These are phyloP conservation scores for Porites divaricata DNA, from an alignment of 92 coral and sea anemone species.

Conservation along the genomic window DNA sequence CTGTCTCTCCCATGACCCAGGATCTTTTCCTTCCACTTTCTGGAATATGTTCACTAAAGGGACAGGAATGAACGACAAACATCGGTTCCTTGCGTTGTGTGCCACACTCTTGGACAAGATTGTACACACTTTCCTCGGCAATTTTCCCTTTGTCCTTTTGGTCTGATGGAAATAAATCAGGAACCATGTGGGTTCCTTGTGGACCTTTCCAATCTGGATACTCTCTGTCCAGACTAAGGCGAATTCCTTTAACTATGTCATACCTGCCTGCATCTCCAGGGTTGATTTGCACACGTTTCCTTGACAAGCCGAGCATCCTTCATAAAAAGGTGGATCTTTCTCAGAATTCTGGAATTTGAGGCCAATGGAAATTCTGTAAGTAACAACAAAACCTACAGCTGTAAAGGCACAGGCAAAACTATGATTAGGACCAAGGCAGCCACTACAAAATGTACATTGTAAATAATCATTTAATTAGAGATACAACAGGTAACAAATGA, in stretches of 20 bases:
- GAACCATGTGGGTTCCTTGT: neutral
- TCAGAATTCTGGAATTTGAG: neutral
- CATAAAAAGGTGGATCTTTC: neutral
- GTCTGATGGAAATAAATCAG: neutral
- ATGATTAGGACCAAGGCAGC: too few relatives aligned
- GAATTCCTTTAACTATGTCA: neutral
- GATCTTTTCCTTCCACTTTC: neutral
- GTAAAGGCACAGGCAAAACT: too few relatives aligned
- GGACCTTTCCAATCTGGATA: neutral
- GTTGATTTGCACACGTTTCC: neutral
- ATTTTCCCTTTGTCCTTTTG: neutral
- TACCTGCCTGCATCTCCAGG: neutral
- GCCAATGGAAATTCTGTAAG: too few relatives aligned
- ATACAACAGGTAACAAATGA: too few relatives aligned
- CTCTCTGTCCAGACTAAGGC: neutral
- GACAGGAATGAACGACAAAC: slow-evolving; percentile 58
- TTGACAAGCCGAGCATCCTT: neutral
- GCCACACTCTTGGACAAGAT: slow-evolving; percentile 30
- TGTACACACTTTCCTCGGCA: slow-evolving; percentile 40
- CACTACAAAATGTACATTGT: too few relatives aligned
- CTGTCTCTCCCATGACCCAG: slow-evolving; percentile 59
- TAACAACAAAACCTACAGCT: too few relatives aligned
- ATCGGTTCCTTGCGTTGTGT: slow-evolving; percentile 19
- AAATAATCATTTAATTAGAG: too few relatives aligned
- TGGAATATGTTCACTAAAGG: slow-evolving; percentile 11